These are phyloP conservation scores for Tachypleus tridentatus DNA, from an alignment of 1,140 invertebrate genomes.

Conservation along the genomic window DNA sequence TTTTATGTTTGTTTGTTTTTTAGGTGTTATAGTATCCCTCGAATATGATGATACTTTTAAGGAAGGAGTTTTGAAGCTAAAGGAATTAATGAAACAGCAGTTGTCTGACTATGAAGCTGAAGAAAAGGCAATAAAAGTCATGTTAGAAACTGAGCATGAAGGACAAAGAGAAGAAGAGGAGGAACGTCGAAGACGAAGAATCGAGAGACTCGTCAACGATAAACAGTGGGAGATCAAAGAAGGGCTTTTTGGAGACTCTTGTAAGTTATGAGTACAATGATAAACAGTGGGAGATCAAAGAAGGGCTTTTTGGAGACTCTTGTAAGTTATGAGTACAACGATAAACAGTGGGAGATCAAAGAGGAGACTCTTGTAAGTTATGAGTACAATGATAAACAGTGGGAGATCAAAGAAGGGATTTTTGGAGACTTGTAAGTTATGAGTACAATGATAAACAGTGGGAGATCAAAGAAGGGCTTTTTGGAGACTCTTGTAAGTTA, in stretches of 20 bases:
- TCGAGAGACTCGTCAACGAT: conserved; percentile 4
- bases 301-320: conserved; percentile 9
- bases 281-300: conserved; percentile 3
- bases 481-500: conserved; percentile 3
- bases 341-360: too few relatives aligned
- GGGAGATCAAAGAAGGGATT: too few relatives aligned
- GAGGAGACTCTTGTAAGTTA: conserved; percentile 3
- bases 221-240: conserved; percentile 4
- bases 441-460: too few relatives aligned
- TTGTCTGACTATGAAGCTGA: conserved; percentile 39
- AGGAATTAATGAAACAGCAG: conserved; percentile 36
- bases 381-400: too few relatives aligned
- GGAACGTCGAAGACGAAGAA: conserved; percentile 8
- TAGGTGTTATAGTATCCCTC: conserved; percentile 31
- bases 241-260: conserved; percentile 9
- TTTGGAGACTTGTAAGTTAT: too few relatives aligned
- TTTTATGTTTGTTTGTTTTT: conserved; percentile 24
- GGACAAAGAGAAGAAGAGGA: conserved; percentile 18
- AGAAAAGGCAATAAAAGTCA: conserved; percentile 38
- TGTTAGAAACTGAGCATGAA: conserved; percentile 34
- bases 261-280: not conserved
- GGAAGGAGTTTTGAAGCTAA: conserved; percentile 28
- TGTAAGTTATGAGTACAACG: too few relatives aligned
- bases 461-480: too few relatives aligned
- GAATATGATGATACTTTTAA: conserved; percentile 34